A percentile compares a stretch with the other conserved stretches of the same genome.
Conservation (phyloP, 2,888 invertebrate genomes). For the Ophioninae sp. region DNA sequence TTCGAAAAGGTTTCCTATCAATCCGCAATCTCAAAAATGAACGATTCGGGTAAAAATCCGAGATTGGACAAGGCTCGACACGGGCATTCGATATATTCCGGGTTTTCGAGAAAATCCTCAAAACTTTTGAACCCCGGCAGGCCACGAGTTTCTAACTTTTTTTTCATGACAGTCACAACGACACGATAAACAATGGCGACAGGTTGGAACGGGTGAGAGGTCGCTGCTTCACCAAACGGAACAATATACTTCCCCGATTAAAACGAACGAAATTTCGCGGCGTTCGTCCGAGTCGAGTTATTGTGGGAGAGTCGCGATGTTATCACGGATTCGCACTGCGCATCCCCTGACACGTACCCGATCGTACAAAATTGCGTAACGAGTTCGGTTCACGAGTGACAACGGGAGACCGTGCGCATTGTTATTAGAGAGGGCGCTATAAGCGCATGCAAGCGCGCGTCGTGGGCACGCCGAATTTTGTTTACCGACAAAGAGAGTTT, state of each 20-base stretch:
- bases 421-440: slow-evolving; percentile 21
- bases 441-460: neutral
- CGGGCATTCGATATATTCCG: no score
- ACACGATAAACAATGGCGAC: no score
- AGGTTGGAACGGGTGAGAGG: no score
- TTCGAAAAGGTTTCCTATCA: neutral
- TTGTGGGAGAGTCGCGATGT: slow-evolving; percentile 1
- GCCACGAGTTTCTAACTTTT: no score
- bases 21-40: neutral
- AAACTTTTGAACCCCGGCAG: no score
- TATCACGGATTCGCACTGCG: slow-evolving; percentile 43
- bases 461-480: slow-evolving; percentile 10
- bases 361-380: slow-evolving; percentile 53
- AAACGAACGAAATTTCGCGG: no score
- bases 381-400: slow-evolving; percentile 36
- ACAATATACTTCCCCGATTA: no score
- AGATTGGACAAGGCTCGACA: no score
- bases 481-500: neutral
- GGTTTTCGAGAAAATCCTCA: no score
- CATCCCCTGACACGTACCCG: slow-evolving; percentile 34
- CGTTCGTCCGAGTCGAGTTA: slow-evolving; percentile 32
- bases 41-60: no score
- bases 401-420: slow-evolving; percentile 39
- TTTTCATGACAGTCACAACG: no score
- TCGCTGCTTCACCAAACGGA: no score